Percentiles rank a stretch among this genome's conserved stretches.
Conservation (phyloP, 2,113 vertebrate species). For the Psammodynastes pulverulentus region DNA sequence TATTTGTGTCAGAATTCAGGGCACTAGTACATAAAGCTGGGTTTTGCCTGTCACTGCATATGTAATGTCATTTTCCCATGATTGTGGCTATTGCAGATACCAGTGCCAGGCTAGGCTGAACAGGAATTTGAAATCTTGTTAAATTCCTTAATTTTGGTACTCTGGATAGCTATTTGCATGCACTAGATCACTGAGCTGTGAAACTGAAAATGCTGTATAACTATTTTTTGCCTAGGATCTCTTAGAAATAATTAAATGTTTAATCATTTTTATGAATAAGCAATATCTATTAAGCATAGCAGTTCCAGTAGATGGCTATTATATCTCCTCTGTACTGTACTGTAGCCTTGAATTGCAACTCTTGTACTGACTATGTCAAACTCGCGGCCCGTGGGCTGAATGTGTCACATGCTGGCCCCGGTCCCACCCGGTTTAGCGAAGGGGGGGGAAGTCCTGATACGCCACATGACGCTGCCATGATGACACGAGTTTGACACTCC, state of each 20-base stretch:
- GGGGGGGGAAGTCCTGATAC: no score
- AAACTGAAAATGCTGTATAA: background rate
- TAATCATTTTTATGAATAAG: background rate
- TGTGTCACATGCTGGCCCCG: no score
- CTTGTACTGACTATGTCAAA: background rate
- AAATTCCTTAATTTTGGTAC: background rate
- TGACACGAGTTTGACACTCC: no score
- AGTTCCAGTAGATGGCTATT: background rate
- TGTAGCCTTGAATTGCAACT: background rate
- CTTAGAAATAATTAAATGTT: background rate
- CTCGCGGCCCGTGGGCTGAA: no score
- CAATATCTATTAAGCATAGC: background rate
- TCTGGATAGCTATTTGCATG: background rate
- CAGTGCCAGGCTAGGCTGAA: background rate
- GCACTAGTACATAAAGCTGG: background rate
- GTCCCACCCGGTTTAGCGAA: no score
- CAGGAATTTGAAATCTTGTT: background rate
- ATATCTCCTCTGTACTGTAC: background rate
- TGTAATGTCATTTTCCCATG: background rate
- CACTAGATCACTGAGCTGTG: background rate
- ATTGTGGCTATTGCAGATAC: background rate
- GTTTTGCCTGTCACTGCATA: background rate
- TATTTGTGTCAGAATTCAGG: background rate
- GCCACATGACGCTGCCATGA: no score
- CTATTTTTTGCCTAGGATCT: background rate